These are phyloP conservation scores for Bostrychus sinensis DNA, from an alignment of 2,113 vertebrate species.

Conservation along the genomic window DNA sequence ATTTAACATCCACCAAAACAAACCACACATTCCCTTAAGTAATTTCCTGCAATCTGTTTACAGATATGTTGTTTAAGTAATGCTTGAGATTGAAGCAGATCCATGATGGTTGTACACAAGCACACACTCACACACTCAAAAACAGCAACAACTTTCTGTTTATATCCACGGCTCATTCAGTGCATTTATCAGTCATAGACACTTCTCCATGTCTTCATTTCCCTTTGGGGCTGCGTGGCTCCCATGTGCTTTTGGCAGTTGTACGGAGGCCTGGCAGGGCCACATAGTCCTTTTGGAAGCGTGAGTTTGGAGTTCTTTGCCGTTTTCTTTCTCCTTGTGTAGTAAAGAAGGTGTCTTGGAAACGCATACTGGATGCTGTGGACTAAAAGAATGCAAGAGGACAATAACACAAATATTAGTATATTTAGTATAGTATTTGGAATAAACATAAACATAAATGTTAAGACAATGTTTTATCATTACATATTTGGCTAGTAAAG, in stretches of 20 bases:
- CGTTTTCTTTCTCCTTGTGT: constrained; percentile 91
- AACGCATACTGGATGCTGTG: constrained; percentile 95
- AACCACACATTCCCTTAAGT: constrained; percentile 2
- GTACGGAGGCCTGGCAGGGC: constrained; percentile 88
- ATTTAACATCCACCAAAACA: constrained; percentile 11
- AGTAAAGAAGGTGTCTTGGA: constrained; percentile 93
- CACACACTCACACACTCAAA: background rate
- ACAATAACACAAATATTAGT: background rate
- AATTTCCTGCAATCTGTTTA: constrained; percentile 17
- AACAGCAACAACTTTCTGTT: constrained; percentile 15
- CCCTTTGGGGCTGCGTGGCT: constrained; percentile 84
- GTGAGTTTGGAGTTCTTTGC: constrained; percentile 89
- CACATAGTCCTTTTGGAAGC: constrained; percentile 94
- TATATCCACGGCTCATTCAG: constrained; percentile 50
- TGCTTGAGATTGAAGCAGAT: constrained; percentile 32
- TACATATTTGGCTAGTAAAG: too few species aligned
- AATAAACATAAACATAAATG: too few species aligned
- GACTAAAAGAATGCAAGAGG: constrained; percentile 80
- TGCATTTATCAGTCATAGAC: constrained; percentile 63
- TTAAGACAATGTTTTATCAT: too few species aligned
- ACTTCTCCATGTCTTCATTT: constrained; percentile 69
- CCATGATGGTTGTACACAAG: constrained; percentile 5
- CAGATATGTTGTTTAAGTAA: constrained; percentile 17
- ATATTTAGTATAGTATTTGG: too few species aligned
- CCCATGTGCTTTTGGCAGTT: constrained; percentile 78